Evolutionary conservation across 2,113 vertebrate genomes (phyloP), one percentile per base, ranked within the genome.

Genomic region (Barnardius zonarius): DNA sequence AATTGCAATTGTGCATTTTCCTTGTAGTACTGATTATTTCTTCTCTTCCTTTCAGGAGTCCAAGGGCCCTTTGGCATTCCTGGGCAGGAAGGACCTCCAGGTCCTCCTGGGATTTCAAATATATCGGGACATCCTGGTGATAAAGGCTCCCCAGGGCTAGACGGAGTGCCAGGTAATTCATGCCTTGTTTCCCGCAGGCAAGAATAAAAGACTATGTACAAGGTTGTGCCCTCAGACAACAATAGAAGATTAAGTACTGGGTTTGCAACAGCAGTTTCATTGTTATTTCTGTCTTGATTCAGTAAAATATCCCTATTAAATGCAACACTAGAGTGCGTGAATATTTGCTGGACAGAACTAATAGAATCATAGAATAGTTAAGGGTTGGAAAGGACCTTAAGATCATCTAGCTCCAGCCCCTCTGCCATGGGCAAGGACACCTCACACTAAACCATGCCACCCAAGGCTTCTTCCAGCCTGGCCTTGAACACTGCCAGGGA

Each of bases 91-190:
- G 99, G 99, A 4, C 93, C 97, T 25, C 94, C 91, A 28, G 99
- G 99, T 11, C 62, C 92, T 90, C 95, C 97, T 11, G 98, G 98
- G 8, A 92, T 93, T 61, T 97, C 98, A 88, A 98, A 98, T 80
- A 97, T 93, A 96, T 97, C 98, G 19, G 99, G 99, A 76, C 35
- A 28, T 14, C 85, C 93, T 6, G 99, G 99, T 10, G 98, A 99
- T 69, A n/a, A 13, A 51, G 99, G 99, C 7, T 95, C 94, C 4
- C 81, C 43, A 5, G 99, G 99, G 64, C 82, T 94, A 83, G 96
- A 98, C 16, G 99, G 99, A 87, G 95, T 94, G 33, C 97, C 97
- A 98, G 99, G 99, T 99, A 95, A 97, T 86, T 70, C 54, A 85
- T 51, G 43, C 23, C 35, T 48, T 75, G 23, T 43, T 63, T 31